A percentile compares a stretch with the other conserved stretches of the same genome.
These are phyloP conservation scores for Paralichthys olivaceus DNA, from an alignment of 2,113 vertebrate species.

Conservation along the genomic window DNA sequence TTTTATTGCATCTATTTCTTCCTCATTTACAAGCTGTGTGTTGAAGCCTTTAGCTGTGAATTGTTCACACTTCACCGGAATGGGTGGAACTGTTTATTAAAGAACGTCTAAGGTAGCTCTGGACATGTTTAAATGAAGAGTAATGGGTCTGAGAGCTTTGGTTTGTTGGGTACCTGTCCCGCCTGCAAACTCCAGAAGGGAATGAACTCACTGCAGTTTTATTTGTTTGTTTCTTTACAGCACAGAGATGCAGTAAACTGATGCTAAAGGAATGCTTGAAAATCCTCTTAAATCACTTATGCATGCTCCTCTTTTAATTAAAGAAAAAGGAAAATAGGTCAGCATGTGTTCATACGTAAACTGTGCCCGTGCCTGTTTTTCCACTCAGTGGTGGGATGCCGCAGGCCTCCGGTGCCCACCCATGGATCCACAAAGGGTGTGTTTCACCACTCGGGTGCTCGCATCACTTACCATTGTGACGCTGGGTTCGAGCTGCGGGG, in stretches of 20 bases:
- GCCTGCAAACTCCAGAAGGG: constrained; percentile 15
- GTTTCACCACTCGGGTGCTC: constrained; percentile 88
- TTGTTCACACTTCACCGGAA: constrained; percentile 43
- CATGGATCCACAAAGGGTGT: constrained; percentile 86
- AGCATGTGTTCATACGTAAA: constrained; percentile 35
- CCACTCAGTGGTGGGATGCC: constrained; percentile 90
- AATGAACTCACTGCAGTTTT: constrained; percentile 1
- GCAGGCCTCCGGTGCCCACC: constrained; percentile 85
- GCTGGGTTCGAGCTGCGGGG: constrained; percentile 86
- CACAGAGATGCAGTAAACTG: constrained; percentile 7
- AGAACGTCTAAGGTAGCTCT: constrained; percentile 25
- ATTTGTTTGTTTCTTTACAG: constrained; percentile 45
- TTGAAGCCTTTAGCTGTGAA: constrained; percentile 38
- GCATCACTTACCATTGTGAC: constrained; percentile 86
- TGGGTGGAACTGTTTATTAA: constrained; percentile 56
- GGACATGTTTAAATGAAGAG: constrained; percentile 16
- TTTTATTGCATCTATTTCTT: constrained; percentile 65
- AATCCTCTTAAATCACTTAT: constrained; percentile 21
- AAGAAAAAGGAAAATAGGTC: constrained; percentile 5
- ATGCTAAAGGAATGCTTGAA: not conserved
- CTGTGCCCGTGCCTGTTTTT: constrained; percentile 71
- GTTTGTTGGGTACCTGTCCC: constrained; percentile 15
- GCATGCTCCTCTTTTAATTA: not conserved
- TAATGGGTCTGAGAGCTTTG: not conserved
- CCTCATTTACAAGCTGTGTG: constrained; percentile 48